Conservation (phyloP, 2,797 vertebrate species). For the Cossypha dichroa region DNA sequence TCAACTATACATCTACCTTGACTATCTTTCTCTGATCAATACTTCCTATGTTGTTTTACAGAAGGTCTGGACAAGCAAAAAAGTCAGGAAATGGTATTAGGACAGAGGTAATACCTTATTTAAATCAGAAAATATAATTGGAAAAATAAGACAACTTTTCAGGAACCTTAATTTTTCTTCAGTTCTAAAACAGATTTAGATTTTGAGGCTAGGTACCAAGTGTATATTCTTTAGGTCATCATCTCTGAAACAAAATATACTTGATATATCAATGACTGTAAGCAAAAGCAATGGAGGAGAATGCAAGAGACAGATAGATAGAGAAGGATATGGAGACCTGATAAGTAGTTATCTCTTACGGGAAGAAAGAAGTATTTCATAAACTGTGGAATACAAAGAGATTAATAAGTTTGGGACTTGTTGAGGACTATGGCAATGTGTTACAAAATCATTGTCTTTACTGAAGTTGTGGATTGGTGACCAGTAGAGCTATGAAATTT, state of each 20-base stretch:
- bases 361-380: background rate
- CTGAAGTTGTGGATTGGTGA: background rate
- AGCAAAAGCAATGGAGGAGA: background rate
- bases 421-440: background rate
- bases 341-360: background rate
- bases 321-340: background rate
- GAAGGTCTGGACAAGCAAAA: background rate
- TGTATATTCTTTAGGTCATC: background rate
- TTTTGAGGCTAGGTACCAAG: background rate
- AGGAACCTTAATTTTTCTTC: background rate
- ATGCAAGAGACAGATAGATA: background rate
- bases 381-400: background rate
- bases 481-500: background rate
- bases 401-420: background rate
- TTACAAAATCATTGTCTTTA: background rate
- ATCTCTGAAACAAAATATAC: background rate
- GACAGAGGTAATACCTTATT: background rate
- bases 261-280: background rate
- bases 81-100: background rate
- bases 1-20: background rate
- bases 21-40: background rate
- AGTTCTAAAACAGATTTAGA: background rate
- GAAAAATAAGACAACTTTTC: background rate
- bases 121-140: background rate
- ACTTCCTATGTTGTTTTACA: background rate